These are phyloP conservation scores for Amphimallon solstitiale DNA, from an alignment of 2,888 invertebrate genomes.

Conservation along the genomic window DNA sequence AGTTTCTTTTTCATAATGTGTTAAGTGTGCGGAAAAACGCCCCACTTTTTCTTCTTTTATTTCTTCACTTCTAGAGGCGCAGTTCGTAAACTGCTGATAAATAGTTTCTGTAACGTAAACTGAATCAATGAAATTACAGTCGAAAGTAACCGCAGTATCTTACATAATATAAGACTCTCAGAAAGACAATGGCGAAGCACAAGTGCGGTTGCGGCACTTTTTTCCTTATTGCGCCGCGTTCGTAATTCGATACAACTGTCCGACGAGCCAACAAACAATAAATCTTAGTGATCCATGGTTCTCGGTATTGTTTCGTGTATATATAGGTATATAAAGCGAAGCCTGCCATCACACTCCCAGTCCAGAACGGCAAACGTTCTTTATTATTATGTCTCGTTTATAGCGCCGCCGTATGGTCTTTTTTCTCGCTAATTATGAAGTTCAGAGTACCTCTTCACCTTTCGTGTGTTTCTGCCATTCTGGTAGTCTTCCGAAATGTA, in stretches of 20 bases:
- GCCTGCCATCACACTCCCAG: neutral
- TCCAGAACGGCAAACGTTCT: neutral
- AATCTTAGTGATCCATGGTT: conserved; percentile 36
- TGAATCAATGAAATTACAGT: conserved; percentile 32
- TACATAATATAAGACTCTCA: neutral
- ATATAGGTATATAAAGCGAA: too few relatives aligned
- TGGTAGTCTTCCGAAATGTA: too few relatives aligned
- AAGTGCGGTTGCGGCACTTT: neutral
- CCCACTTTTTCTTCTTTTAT: neutral
- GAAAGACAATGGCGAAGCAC: neutral
- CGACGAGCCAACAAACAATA: conserved; percentile 32
- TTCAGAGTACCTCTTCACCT: too few relatives aligned
- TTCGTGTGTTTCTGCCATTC: too few relatives aligned
- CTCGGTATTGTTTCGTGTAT: conserved; percentile 25
- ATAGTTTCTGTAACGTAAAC: conserved; percentile 30
- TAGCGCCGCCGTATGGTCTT: too few relatives aligned
- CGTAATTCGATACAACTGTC: conserved; percentile 41
- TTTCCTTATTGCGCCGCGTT: neutral
- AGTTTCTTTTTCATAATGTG: conserved; percentile 4
- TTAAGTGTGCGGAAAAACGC: neutral
- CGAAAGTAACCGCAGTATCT: neutral
- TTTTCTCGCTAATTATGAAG: too few relatives aligned
- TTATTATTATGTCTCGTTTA: too few relatives aligned
- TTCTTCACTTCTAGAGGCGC: neutral
- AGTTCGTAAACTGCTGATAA: conserved; percentile 24